Base-by-base conservation (phyloP, 2,888 invertebrate species). In the Athripsodes cinereus region DNA sequence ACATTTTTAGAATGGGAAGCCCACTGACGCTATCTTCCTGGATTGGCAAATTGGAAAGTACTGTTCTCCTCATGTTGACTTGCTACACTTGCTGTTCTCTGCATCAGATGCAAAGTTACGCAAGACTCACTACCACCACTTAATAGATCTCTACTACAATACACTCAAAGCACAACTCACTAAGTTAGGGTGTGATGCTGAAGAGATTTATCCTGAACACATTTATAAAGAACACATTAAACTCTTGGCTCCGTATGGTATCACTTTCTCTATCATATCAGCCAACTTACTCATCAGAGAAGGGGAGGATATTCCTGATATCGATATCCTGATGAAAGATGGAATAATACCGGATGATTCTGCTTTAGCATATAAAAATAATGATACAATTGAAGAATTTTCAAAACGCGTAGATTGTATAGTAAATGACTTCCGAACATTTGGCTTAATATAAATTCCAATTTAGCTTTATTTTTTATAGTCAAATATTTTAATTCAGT, bases 11-110 rank as follows among this genome's bases (percentile, higher is more conserved):
- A 22, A 59, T 22, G 50, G 31, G 3, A 31, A 26, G 8, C 55
- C 55, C 13, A 21, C 20, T n/a, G 58, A 60, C 11, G 13, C 52
- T 11, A 44, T 52, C 18, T 44, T 61, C 20, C 53, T 61, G 2
- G 61, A 61, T 26, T 61, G 61, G 61, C 61, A 61, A 35, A 31
- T 61, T 54, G 40, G 52, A 21, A 55, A 50, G 18, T 52, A 58
- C 49, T 52, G 46, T 34, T 58, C 61, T 18, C 61, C 61, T 1
- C 16, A 58, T 19, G 47, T 55, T 18, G 61, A 61, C 19, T 13
- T 61, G 2, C 20, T 22, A 3, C 55, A 55, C 35, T 26, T 61
- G 13, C 46, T 61, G 8, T 61, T 55, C 53, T 55, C 55, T 6
- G 47, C 47, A 5, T 52, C 53, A 11, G 58, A 58, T 13, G 22